Evolutionary conservation across 2,797 vertebrate genomes (phyloP), one percentile per base, ranked within the genome.

Genomic region (Triplophysa bombifrons): DNA sequence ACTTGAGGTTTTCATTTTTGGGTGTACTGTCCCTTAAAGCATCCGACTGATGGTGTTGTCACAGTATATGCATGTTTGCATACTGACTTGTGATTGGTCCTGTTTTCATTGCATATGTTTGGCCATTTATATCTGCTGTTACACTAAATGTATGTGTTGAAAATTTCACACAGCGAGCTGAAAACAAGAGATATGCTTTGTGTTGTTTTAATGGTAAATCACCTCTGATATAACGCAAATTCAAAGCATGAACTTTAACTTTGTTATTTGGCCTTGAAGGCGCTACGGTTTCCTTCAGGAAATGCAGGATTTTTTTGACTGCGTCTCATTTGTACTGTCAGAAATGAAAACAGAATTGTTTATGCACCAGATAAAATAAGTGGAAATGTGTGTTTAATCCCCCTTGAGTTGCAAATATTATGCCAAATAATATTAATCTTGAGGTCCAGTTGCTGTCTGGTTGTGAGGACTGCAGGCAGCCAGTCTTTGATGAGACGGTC

Each of bases 391-490:
- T 70, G 44, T 70, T 70, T 78, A 78, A 70, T 70, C 46, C 67
- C 67, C 44, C 46, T 51, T 46, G 20, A 71, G 76, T 78, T 71
- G 68, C 76, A 78, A 78, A 78, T 64, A 78, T 53, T 22, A 55
- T 71, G 67, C 71, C 68, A 53, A 72, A 46, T 56, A 79, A 66
- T 65, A 66, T 79, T 72, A 72, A 79, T 79, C 60, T 72, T 16
- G 69, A 56, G 69, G 69, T 72, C 69, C 69, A 79, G 69, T 55
- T 64, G 48, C 34, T 53, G 13, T 2, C 46, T 68, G 48, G 67
- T 48, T 48, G 69, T 72, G 63, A 38, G 34, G 50, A 70, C 66
- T 70, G 44, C 66, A 70, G 76, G 66, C 20, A 72, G 69, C 4
- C 17, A 1, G 17, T 65, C 69, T 72, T 79, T 79, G 77, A 72